phyloP scores from a whole-genome alignment of 2,113 vertebrate species.

The Hassar affinis region DNA sequence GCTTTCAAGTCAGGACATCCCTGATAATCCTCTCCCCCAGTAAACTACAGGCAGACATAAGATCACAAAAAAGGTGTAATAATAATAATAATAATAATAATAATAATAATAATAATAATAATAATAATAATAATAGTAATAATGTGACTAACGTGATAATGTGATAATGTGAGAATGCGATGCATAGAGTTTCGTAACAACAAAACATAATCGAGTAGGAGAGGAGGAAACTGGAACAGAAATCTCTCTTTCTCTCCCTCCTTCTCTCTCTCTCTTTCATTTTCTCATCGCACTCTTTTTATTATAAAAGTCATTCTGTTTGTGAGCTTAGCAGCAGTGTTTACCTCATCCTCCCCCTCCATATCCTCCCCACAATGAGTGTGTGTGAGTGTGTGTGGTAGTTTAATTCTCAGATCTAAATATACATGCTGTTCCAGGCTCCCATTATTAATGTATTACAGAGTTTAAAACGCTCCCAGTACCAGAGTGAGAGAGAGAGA shows the following conservation, averaged over 20 bases:
- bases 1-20: too few species aligned
- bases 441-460: constrained; percentile 23
- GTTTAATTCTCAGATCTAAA: constrained; percentile 28
- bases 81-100: too few species aligned
- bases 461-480: not conserved
- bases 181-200: not conserved
- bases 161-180: too few species aligned
- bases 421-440: constrained; percentile 28
- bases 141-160: too few species aligned
- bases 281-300: not conserved
- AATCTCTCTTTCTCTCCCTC: not conserved
- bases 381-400: constrained; percentile 26
- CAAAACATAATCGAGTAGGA: not conserved
- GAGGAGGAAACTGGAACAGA: not conserved
- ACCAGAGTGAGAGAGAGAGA: not conserved
- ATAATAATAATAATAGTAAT: too few species aligned
- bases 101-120: too few species aligned
- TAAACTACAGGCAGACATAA: too few species aligned
- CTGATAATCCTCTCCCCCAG: too few species aligned
- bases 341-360: not conserved
- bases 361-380: not conserved
- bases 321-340: not conserved
- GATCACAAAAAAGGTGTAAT: too few species aligned
- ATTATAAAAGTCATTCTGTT: not conserved
- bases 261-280: not conserved